A percentile compares a stretch with the other conserved stretches of the same genome.
Conservation (phyloP, 2,888 invertebrate species). For the Pilophorus perplexus region DNA sequence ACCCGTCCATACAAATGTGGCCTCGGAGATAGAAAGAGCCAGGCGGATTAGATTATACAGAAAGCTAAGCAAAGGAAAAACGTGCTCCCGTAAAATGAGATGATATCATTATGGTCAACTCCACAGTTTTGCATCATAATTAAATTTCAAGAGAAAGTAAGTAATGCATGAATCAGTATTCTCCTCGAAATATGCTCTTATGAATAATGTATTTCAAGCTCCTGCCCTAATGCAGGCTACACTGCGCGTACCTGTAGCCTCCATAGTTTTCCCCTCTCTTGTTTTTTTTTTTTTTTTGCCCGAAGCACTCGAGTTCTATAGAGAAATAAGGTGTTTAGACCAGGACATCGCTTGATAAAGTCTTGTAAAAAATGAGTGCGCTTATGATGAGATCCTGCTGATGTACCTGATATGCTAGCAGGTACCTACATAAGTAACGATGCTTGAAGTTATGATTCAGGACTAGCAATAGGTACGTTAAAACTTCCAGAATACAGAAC, state of each 20-base stretch:
- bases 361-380: too few species aligned
- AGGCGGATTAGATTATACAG: constrained; percentile 29
- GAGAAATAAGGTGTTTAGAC: too few species aligned
- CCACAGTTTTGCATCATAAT: constrained; percentile 22
- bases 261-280: background rate
- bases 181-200: constrained; percentile 28
- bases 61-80: constrained; percentile 30
- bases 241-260: background rate
- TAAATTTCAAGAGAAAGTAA: constrained; percentile 22
- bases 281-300: too few species aligned
- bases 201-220: constrained; percentile 27
- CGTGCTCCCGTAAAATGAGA: constrained; percentile 28
- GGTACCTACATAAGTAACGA: too few species aligned
- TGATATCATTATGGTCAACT: constrained; percentile 29
- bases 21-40: background rate
- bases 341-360: too few species aligned
- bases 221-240: constrained; percentile 1
- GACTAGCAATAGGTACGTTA: too few species aligned
- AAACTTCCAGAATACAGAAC: too few species aligned
- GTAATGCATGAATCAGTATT: constrained; percentile 20
- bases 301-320: too few species aligned
- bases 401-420: too few species aligned
- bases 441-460: too few species aligned
- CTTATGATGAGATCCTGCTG: too few species aligned
- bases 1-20: constrained; percentile 17